Evolutionary conservation across 1,140 invertebrate species (phyloP).

Genomic region (Hycleus cichorii): DNA sequence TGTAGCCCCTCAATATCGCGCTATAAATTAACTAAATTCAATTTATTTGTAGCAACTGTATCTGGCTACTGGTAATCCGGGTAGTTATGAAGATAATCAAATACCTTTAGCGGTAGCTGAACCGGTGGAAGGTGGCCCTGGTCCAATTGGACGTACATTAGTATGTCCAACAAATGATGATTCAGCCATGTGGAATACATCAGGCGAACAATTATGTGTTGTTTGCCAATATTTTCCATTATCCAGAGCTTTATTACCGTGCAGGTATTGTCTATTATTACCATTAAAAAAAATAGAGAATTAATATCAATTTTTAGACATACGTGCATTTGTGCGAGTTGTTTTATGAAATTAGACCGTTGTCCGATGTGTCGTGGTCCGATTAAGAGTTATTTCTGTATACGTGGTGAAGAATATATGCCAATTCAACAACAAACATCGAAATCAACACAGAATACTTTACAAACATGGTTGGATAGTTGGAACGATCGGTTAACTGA

Average conservation of each 20-base stretch:
- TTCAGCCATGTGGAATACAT: slow-evolving; percentile 45
- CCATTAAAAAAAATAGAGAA: neutral
- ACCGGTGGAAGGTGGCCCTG: slow-evolving; percentile 34
- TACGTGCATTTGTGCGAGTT: slow-evolving; percentile 73
- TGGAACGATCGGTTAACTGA: slow-evolving; percentile 57
- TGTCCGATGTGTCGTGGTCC: slow-evolving; percentile 76
- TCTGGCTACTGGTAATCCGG: slow-evolving; percentile 58
- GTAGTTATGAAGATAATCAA: slow-evolving; percentile 46
- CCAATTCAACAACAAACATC: slow-evolving; percentile 44
- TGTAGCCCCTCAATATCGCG: too few relatives aligned
- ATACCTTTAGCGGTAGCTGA: slow-evolving; percentile 37
- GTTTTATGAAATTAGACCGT: slow-evolving; percentile 64
- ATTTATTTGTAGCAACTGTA: slow-evolving; percentile 59
- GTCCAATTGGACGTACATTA: slow-evolving; percentile 39
- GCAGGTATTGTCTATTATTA: slow-evolving; percentile 40
- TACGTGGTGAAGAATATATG: slow-evolving; percentile 65
- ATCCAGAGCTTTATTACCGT: slow-evolving; percentile 70
- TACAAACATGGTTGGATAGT: slow-evolving; percentile 47
- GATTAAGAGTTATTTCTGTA: slow-evolving; percentile 74
- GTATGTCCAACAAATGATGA: slow-evolving; percentile 36
- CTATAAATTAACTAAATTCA: neutral
- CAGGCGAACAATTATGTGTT: slow-evolving; percentile 63
- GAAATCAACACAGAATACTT: slow-evolving; percentile 16
- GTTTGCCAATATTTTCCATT: slow-evolving; percentile 70
- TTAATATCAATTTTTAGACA: slow-evolving; percentile 44